Base-by-base conservation (phyloP, 2,888 invertebrate species). In the Oligia latruncula region DNA sequence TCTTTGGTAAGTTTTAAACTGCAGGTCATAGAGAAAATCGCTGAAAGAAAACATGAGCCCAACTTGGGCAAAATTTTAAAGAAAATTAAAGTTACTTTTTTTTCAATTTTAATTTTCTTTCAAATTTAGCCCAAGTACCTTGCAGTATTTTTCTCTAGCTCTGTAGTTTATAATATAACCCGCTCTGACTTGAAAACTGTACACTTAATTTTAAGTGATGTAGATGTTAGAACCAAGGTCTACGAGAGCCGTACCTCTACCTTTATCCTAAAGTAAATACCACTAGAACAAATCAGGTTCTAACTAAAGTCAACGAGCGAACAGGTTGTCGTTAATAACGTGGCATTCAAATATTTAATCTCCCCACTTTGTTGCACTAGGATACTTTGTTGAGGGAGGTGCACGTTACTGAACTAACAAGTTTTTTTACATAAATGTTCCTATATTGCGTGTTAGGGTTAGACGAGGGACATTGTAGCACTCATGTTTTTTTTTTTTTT, bases 261-360 rank as follows among this genome's bases (percentile, higher is more conserved):
- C 4, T 46, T 20, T 20, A 29, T 20, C 4, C 49, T 20, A 13
- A 49, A 55, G 29, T n/a, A 68, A 64, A 70, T 68, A 65, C 35
- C 2, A 40, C 49, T 60, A 17, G 1, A 43, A 60, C 17, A 49
- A 71, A 62, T 72, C 15, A 62, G 11, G 43, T 71, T 55, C 23
- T 60, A 52, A 66, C 60, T 46, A 2, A 68, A 79, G 60, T 29
- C 60, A n/a, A 43, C 40, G 23, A 68, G 68, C 43, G 35, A 58
- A 23, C 35, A 29, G 17, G 29, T 43, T 58, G 52, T 64, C 17
- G n/a, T 68, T 55, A 80, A 73, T 58, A 79, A 73, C 49, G 17
- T 55, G 58, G 23, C 55, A 71, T 71, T 80, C 71, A 52, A 81
- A 80, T 66, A 78, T 23, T 74, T 40, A 29, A 29, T 13, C n/a